phyloP scores from a whole-genome alignment of 2,888 invertebrate species.

The Rhagonycha fulva region DNA sequence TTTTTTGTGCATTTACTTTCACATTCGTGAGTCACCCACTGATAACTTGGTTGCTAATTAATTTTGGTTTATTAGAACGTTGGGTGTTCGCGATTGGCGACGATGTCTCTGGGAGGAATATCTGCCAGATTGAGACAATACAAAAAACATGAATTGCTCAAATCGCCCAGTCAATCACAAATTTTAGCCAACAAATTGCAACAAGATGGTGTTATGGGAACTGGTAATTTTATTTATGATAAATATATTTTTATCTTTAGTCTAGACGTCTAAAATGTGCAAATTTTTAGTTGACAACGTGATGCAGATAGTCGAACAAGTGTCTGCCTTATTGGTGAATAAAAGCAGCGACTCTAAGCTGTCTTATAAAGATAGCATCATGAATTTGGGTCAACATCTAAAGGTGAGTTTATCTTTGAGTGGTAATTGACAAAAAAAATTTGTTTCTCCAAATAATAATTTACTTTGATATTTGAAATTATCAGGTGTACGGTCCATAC shows the following conservation, averaged over 20 bases:
- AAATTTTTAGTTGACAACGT: slow-evolving; percentile 75
- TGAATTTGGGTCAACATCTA: slow-evolving; percentile 78
- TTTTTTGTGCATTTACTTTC: neutral
- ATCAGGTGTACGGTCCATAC: slow-evolving; percentile 69
- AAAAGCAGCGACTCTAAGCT: slow-evolving; percentile 72
- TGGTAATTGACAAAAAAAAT: neutral
- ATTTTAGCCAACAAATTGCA: slow-evolving; percentile 52
- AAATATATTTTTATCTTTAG: neutral
- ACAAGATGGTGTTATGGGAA: slow-evolving; percentile 53
- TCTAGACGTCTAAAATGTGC: slow-evolving; percentile 10
- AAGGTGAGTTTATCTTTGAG: slow-evolving; percentile 58
- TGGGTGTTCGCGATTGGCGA: slow-evolving; percentile 36
- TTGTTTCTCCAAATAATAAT: no score
- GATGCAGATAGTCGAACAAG: slow-evolving; percentile 80
- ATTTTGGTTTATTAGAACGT: slow-evolving; percentile 39
- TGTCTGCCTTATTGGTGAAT: slow-evolving; percentile 76
- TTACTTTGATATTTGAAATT: neutral
- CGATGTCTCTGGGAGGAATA: slow-evolving; percentile 53
- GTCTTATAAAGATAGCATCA: slow-evolving; percentile 68
- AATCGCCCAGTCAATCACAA: slow-evolving; percentile 53
- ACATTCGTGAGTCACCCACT: neutral
- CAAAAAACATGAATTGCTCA: slow-evolving; percentile 52
- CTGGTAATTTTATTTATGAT: slow-evolving; percentile 43
- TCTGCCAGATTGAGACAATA: slow-evolving; percentile 53
- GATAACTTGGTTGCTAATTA: neutral